Evolutionary conservation across 2,113 vertebrate genomes (phyloP), one percentile per base, ranked within the genome.

Genomic region (Podiceps cristatus): DNA sequence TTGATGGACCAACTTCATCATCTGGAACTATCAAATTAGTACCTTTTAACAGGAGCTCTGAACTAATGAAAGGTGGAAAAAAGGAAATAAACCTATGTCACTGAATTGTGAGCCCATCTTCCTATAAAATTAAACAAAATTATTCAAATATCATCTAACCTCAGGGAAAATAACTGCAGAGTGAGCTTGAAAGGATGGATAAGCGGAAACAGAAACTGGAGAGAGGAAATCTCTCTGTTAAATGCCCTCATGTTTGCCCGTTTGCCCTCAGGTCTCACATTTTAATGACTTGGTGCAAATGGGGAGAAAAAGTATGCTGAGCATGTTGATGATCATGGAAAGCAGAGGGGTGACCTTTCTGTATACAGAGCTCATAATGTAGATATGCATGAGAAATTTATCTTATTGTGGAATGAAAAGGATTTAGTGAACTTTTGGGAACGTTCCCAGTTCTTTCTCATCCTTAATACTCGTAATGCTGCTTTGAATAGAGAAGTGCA

Each of bases 321-420:
- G 67, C 44, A n/a, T 45, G 50, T 76, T 80, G 59, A 58, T 40
- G 45, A 31, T 72, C 76, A 67, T 49, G 76, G 55, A 45, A 72
- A 93, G 49, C 58, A 69, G 89, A 73, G 47, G 33, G 44, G 28
- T 56, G 71, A 58, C 75, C 69, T 96, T 93, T 83, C 49, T 92
- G 74, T 74, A 71, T 55, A 74, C 52, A 33, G 69, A 93, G 52
- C 79, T 93, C 60, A 45, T 85, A 63, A 49, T 76, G 24, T 14
- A 49, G 62, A 82, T 55, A 86, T 40, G 58, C 71, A 35, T 90
- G 86, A 69, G 73, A 90, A 95, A 88, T 60, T 18, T 33, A 79
- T 93, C 95, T 92, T 75, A 72, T 82, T 88, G 82, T 52, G 85
- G 69, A 96, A 96, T 91, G 63, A 82, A 96, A 96, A 88, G 53